Base-by-base conservation (phyloP, 2,113 vertebrate genomes). In the Chaetura pelagica region DNA sequence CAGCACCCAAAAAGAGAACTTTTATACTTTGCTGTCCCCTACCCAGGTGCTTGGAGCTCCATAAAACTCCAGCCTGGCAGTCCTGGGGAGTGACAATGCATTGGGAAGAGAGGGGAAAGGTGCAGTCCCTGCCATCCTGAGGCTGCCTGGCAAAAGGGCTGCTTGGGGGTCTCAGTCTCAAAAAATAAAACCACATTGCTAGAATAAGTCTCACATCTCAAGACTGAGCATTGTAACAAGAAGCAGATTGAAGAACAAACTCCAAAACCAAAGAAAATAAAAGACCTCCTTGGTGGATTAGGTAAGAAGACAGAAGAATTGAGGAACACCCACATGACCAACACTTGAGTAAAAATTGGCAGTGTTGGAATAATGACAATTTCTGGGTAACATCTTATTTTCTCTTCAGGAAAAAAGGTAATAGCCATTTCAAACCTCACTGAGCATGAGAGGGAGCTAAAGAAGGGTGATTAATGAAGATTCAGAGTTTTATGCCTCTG, bases 401-500 rank as follows among this genome's bases (percentile, higher is more conserved):
- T 59, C 26, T 64, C 46, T 48, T 64, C 20, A 32, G 51, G 16
- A 52, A n/a, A 68, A 75, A 57, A 42, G 51, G 23, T 67, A 55
- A 87, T 57, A 77, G 24, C 61, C 14, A 22, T 74, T 74, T 90
- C 51, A 35, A 61, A 69, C 40, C 46, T 40, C 55, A 42, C 73
- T 64, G 40, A 40, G 67, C 57, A 76, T 18, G 23, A 44, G 32
- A 52, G 54, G 51, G 67, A 54, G 32, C 24, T 84, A 26, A 90
- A 74, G 86, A 78, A 61, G 59, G 55, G 83, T 63, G 64, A 92
- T 38, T 90, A 84, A 92, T 55, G 89, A 90, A 90, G 59, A 77
- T 19, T 35, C 78, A 15, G 78, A 20, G 46, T 38, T 90, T 90
- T 92, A 52, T 66, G 68, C 82, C 91, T 80, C 67, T 62, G 62